Percentiles rank a stretch among this genome's conserved stretches.
phyloP scores from a whole-genome alignment of 2,888 invertebrate genomes.

The Criorhina ranunculi region DNA sequence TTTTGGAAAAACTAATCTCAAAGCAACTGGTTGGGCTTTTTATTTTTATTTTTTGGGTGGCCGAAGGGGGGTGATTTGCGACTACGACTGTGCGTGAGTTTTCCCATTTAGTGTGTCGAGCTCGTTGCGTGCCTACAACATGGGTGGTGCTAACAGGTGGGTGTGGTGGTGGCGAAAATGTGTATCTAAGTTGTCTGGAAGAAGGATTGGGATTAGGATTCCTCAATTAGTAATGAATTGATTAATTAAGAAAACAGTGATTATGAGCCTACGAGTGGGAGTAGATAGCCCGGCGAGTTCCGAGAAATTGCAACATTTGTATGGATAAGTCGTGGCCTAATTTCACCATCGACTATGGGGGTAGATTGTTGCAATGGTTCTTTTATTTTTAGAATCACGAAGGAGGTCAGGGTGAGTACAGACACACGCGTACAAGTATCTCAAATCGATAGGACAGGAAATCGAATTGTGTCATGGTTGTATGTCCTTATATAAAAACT shows the following conservation, averaged over 20 bases:
- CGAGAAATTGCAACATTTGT: background rate
- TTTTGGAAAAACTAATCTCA: constrained; percentile 35
- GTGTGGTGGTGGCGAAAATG: constrained; percentile 7
- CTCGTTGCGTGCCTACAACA: background rate
- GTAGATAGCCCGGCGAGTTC: background rate
- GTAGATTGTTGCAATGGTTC: background rate
- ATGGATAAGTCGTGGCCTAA: constrained; percentile 3
- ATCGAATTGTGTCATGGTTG: too few species aligned
- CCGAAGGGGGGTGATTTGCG: constrained; percentile 18
- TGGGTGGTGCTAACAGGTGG: constrained; percentile 25
- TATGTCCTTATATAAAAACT: too few species aligned
- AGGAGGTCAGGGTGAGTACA: background rate
- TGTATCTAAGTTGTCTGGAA: background rate
- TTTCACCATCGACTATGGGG: background rate
- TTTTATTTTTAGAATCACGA: background rate
- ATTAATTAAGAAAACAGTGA: constrained; percentile 6
- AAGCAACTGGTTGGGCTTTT: constrained; percentile 37
- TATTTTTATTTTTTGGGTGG: too few species aligned
- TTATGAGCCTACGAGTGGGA: background rate
- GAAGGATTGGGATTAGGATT: background rate
- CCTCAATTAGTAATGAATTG: constrained; percentile 8
- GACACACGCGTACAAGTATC: too few species aligned
- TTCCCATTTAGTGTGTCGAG: constrained; percentile 16
- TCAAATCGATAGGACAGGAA: too few species aligned
- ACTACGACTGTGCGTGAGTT: constrained; percentile 36